phyloP scores from a whole-genome alignment of 2,888 invertebrate species.

The Matsumyia berberina region DNA sequence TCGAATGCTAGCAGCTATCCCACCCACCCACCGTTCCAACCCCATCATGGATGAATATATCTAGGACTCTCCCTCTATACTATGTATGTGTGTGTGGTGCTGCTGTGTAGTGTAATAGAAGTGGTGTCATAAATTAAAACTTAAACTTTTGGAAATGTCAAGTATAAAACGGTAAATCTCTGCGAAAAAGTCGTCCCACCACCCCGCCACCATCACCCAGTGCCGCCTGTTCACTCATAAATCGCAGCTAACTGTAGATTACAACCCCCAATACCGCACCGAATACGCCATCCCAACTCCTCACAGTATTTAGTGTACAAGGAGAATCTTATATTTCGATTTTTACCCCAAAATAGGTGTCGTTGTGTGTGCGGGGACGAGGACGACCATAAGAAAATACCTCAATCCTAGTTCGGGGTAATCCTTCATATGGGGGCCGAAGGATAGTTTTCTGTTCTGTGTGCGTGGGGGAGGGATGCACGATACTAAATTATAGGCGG shows the following conservation, averaged over 20 bases:
- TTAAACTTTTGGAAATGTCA: conserved; percentile 84
- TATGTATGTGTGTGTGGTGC: conserved; percentile 51
- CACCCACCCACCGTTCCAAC: conserved; percentile 11
- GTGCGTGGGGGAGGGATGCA: conserved; percentile 28
- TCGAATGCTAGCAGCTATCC: conserved; percentile 52
- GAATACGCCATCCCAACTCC: conserved; percentile 55
- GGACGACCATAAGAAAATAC: conserved; percentile 70
- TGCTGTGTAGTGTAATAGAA: conserved; percentile 80
- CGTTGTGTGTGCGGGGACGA: conserved; percentile 40
- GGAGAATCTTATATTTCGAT: conserved; percentile 75
- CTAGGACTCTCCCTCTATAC: conserved; percentile 5
- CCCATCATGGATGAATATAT: conserved; percentile 62
- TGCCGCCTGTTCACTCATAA: conserved; percentile 71
- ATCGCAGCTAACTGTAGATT: conserved; percentile 75
- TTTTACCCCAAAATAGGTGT: conserved; percentile 73
- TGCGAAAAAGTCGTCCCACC: conserved; percentile 78
- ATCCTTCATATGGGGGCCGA: conserved; percentile 69
- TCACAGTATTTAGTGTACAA: conserved; percentile 74
- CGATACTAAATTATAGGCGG: conserved; percentile 65
- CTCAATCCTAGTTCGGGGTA: conserved; percentile 70
- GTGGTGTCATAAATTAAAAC: conserved; percentile 84
- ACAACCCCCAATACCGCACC: conserved; percentile 76
- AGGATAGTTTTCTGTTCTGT: conserved; percentile 8
- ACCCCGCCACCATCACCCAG: conserved; percentile 19
- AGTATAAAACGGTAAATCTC: conserved; percentile 84